Percentiles rank a stretch among this genome's conserved stretches.
phyloP scores from a whole-genome alignment of 2,888 invertebrate species.

The Drosophila meridionalis region DNA sequence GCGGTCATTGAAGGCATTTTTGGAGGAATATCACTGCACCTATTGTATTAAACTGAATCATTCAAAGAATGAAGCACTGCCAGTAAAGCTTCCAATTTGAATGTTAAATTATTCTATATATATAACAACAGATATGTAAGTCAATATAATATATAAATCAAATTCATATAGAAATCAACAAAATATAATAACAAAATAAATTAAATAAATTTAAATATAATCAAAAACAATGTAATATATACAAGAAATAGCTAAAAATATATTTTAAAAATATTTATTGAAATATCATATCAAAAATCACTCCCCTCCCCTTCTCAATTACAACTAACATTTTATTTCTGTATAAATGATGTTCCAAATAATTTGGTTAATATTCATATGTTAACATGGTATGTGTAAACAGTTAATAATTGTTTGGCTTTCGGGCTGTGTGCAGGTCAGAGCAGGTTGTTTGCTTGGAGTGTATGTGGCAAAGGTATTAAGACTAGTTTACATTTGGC shows the following conservation, averaged over 20 bases:
- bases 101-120: background rate
- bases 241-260: too few species aligned
- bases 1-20: too few species aligned
- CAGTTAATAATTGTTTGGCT: slow-evolving; percentile 5
- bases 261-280: too few species aligned
- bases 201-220: too few species aligned
- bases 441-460: background rate
- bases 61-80: background rate
- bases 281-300: background rate
- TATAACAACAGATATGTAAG: too few species aligned
- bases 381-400: background rate
- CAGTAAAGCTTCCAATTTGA: background rate
- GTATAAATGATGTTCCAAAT: background rate
- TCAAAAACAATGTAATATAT: too few species aligned
- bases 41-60: background rate
- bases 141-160: too few species aligned
- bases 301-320: background rate
- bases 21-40: background rate
- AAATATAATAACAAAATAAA: too few species aligned
- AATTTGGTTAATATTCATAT: background rate
- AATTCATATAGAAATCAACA: too few species aligned
- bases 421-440: slow-evolving; percentile 9
- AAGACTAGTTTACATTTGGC: slow-evolving; percentile 49
- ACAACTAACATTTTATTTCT: background rate
- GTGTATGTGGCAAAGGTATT: slow-evolving; percentile 4